Percentiles rank a stretch among this genome's conserved stretches.
Conservation (phyloP, 2,797 vertebrate species). For the Crypturellus tataupa region DNA sequence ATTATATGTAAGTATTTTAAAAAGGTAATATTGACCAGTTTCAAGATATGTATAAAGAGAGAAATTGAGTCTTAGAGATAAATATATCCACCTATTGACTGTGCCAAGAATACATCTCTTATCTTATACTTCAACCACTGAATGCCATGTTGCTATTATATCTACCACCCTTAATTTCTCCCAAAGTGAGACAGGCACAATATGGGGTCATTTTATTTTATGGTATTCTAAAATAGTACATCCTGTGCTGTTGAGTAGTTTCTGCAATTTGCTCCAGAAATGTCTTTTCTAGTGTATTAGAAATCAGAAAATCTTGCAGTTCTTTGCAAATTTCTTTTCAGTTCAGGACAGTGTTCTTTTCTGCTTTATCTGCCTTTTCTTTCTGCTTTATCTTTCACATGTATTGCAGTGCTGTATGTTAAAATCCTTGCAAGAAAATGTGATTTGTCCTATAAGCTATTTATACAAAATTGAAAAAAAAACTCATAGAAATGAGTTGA, state of each 20-base stretch:
- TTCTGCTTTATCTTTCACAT: background rate
- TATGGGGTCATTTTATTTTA: background rate
- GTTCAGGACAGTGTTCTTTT: background rate
- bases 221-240: background rate
- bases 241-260: background rate
- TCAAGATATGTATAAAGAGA: background rate
- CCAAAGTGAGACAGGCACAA: background rate
- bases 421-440: background rate
- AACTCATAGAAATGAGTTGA: background rate
- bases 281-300: background rate
- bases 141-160: constrained; percentile 7
- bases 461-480: background rate
- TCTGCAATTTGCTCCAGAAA: background rate
- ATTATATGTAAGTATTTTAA: constrained; percentile 5
- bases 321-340: background rate
- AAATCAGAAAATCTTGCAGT: background rate
- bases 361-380: background rate
- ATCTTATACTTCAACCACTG: background rate
- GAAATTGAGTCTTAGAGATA: constrained; percentile 1
- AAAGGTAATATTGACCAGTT: constrained; percentile 23
- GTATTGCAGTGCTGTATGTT: background rate
- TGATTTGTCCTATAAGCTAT: background rate
- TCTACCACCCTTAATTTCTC: constrained; percentile 8
- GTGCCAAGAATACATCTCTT: background rate
- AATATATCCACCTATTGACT: background rate